phyloP scores from a whole-genome alignment of 2,888 invertebrate species.

The Anthophora plumipes region DNA sequence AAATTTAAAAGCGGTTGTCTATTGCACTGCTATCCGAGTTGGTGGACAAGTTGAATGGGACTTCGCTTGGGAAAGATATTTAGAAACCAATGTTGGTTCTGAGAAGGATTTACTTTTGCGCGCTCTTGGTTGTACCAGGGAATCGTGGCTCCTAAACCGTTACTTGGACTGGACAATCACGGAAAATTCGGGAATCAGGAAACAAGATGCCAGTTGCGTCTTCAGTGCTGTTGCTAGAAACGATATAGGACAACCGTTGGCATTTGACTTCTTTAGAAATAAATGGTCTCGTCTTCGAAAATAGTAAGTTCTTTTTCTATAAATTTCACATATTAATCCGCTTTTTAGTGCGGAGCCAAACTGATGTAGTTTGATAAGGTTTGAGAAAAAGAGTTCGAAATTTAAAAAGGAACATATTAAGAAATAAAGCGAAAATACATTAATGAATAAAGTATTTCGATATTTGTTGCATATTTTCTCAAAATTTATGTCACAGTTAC shows the following conservation, averaged over 20 bases:
- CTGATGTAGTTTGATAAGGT: too few species aligned
- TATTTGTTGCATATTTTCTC: too few species aligned
- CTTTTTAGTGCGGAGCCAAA: too few species aligned
- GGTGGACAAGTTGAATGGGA: conserved; percentile 95
- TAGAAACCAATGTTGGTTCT: conserved; percentile 91
- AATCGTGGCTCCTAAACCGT: conserved; percentile 92
- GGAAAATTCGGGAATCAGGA: conserved; percentile 91
- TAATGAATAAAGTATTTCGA: too few species aligned
- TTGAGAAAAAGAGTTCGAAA: too few species aligned
- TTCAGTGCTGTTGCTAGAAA: conserved; percentile 91
- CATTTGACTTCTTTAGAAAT: conserved; percentile 91
- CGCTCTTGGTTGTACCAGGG: conserved; percentile 92
- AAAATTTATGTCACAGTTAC: too few species aligned
- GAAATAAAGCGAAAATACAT: too few species aligned
- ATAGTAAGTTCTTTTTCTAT: conserved; percentile 90
- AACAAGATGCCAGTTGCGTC: conserved; percentile 92
- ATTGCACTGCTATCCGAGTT: conserved; percentile 93
- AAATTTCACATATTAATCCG: too few species aligned
- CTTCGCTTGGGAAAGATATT: conserved; percentile 93
- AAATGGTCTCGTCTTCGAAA: conserved; percentile 90
- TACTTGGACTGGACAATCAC: conserved; percentile 91
- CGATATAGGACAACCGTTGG: conserved; percentile 92
- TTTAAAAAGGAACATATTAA: too few species aligned
- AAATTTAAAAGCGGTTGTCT: conserved; percentile 92
- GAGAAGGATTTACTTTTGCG: conserved; percentile 92